Evolutionary conservation across 2,797 vertebrate species (phyloP), one percentile per base, ranked within the genome.

Genomic region (Dendrocincla fuliginosa): DNA sequence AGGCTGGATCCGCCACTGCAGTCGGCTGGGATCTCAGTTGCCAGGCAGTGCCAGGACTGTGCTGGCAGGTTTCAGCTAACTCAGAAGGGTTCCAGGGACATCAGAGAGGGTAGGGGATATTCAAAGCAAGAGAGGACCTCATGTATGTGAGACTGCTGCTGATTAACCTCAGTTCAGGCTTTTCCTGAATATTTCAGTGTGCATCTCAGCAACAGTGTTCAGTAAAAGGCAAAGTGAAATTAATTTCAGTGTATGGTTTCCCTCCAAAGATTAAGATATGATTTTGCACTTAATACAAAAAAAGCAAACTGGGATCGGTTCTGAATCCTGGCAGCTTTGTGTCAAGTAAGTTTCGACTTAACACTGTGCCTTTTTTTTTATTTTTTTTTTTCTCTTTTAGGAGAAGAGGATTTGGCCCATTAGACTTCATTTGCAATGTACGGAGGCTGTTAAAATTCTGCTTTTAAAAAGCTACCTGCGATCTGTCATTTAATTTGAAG

Each of bases 401-500:
- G 10, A 84, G 16, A 65, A 64, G 6, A 50, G 44, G 30, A 79
- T 88, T 53, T 84, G 42, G n/a, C 18, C 35, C 24, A 8, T 84
- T 78, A 82, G 24, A 53, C 8, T 84, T 92, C 32, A 60, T 84
- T 86, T 91, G 61, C 55, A 81, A 46, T 2, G 19, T 16, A 3
- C n/a, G 44, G 57, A 53, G 5, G 35, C 23, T 92, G 15, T 75
- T 84, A 81, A 92, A 91, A 89, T 73, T 87, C 50, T 57, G 11
- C 23, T 80, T 61, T 23, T 11, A 49, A 65, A 78, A 78, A 27
- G 6, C 6, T 82, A 69, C 7, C 63, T 93, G 44, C 44, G 84
- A 70, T 76, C 82, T 84, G 63, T 84, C 84, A 86, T 84, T 92
- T 79, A 74, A 32, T 84, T 76, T 83, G 86, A 89, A 85, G 64